Evolutionary conservation across 2,888 invertebrate species (phyloP).

Genomic region (Pristionchus exspectatus): DNA sequence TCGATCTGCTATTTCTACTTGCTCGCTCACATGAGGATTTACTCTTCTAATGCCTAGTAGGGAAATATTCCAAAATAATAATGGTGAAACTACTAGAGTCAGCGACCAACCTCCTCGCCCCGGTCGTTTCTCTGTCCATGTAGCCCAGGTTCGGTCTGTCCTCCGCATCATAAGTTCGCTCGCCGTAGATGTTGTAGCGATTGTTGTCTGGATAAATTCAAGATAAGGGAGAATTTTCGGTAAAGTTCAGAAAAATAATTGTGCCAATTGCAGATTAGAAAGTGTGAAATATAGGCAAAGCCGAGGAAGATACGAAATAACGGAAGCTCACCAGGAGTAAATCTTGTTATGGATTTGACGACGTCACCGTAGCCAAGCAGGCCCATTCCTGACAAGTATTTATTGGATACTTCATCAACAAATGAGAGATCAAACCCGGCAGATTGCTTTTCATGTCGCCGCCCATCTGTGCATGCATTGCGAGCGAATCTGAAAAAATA

Average conservation of each 20-base stretch:
- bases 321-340: background rate
- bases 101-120: slow-evolving; percentile 11
- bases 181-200: background rate
- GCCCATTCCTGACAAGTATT: slow-evolving; percentile 13
- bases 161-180: slow-evolving; percentile 61
- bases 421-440: background rate
- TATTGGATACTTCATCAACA: background rate
- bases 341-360: background rate
- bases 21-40: too few species aligned
- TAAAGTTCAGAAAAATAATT: too few species aligned
- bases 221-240: too few species aligned
- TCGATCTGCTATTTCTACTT: too few species aligned
- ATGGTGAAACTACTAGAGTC: too few species aligned
- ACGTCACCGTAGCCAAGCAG: slow-evolving; percentile 44
- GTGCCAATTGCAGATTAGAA: background rate
- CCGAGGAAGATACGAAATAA: background rate
- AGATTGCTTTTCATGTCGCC: slow-evolving; percentile 26
- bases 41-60: too few species aligned
- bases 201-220: background rate
- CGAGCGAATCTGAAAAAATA: background rate
- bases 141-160: slow-evolving; percentile 69
- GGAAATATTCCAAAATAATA: too few species aligned
- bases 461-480: slow-evolving; percentile 8
- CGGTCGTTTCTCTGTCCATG: slow-evolving; percentile 64
- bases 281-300: background rate